Conservation (phyloP, 2,113 vertebrate genomes). For the Thamnophis sirtalis region DNA sequence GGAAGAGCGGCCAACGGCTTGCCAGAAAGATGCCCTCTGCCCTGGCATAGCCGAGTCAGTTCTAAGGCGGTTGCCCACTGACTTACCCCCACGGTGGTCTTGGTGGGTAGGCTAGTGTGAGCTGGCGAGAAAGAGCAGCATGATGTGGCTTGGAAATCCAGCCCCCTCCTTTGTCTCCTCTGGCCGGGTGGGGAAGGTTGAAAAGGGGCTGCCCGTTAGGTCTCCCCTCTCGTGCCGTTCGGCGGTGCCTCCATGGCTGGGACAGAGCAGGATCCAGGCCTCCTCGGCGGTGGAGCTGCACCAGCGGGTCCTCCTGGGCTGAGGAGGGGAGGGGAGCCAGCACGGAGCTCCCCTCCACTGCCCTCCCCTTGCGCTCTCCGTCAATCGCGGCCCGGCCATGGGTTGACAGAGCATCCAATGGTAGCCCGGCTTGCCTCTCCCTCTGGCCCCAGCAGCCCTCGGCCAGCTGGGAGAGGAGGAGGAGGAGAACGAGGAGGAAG, state of each 20-base stretch:
- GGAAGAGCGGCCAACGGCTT: not conserved
- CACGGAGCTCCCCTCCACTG: not conserved
- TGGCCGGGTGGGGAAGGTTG: not conserved
- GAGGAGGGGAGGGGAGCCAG: not conserved
- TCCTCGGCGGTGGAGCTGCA: not conserved
- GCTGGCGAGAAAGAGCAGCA: not conserved
- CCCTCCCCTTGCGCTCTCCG: not conserved
- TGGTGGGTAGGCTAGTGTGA: not conserved
- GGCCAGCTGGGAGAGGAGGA: not conserved
- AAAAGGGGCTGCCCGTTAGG: not conserved
- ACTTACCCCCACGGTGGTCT: not conserved
- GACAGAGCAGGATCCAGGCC: not conserved
- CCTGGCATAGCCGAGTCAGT: not conserved
- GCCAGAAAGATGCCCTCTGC: not conserved
- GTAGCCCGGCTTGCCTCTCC: not conserved
- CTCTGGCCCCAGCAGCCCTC: not conserved
- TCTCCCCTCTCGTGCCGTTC: not conserved
- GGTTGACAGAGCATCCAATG: not conserved
- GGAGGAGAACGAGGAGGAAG: not conserved
- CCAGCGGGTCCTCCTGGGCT: not conserved
- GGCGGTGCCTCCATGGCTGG: not conserved
- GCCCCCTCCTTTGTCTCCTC: not conserved
- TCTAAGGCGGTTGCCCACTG: not conserved
- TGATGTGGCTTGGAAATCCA: not conserved
- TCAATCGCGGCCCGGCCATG: not conserved